A percentile compares a stretch with the other conserved stretches of the same genome.
Conservation (phyloP, 2,797 vertebrate genomes). For the Malacoctenus gilli region DNA sequence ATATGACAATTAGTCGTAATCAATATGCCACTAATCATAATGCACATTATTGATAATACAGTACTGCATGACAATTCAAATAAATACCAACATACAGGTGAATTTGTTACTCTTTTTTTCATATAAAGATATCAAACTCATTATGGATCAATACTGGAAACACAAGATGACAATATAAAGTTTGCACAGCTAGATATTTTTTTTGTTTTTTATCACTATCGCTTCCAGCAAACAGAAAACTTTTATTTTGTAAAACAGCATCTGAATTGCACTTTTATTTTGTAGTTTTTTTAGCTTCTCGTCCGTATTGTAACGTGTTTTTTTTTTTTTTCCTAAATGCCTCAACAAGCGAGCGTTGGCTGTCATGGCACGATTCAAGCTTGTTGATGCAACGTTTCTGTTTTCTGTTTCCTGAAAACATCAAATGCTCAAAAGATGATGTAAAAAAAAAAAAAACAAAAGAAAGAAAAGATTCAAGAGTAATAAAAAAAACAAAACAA, state of each 20-base stretch:
- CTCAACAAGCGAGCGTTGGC: conserved; percentile 85
- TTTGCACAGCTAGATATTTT: conserved; percentile 92
- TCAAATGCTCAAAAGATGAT: conserved; percentile 84
- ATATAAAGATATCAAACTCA: conserved; percentile 94
- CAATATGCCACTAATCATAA: conserved; percentile 93
- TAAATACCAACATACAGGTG: conserved; percentile 97
- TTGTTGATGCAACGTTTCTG: conserved; percentile 84
- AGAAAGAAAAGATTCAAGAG: conserved; percentile 66
- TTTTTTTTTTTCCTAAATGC: too few species aligned
- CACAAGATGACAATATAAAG: conserved; percentile 90
- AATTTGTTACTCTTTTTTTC: conserved; percentile 87
- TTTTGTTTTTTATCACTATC: conserved; percentile 84
- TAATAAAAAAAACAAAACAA: conserved; percentile 69
- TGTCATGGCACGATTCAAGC: conserved; percentile 71
- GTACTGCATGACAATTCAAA: conserved; percentile 96
- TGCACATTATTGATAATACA: conserved; percentile 94
- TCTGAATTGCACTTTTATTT: conserved; percentile 84
- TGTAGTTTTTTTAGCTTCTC: conserved; percentile 70
- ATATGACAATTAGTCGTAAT: conserved; percentile 91
- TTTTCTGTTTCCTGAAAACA: conserved; percentile 99
- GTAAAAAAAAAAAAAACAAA: conserved; percentile 68
- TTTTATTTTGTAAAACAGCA: conserved; percentile 73
- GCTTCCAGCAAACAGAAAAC: conserved; percentile 99
- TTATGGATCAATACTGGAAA: conserved; percentile 96
- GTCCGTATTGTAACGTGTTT: conserved; percentile 83